Percentiles rank a stretch among this genome's conserved stretches.
Evolutionary conservation across 2,888 invertebrate species (phyloP).

Genomic region (Idaea straminata): DNA sequence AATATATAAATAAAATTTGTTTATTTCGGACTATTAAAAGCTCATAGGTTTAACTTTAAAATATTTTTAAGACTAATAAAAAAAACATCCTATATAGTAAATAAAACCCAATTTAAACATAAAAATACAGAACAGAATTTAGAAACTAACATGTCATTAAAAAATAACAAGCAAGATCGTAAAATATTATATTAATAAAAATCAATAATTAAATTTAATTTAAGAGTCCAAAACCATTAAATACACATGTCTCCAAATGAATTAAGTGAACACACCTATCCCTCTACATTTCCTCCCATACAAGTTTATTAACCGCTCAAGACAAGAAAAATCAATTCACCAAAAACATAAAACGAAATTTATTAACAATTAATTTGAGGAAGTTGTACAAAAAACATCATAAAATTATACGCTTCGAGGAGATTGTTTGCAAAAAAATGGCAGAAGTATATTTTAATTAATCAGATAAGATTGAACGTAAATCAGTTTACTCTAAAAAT

Average conservation of each 20-base stretch:
- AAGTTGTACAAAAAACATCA: neutral
- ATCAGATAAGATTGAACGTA: neutral
- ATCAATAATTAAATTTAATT: neutral
- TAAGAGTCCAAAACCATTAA: neutral
- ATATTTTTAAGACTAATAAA: too few species aligned
- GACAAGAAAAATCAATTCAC: neutral
- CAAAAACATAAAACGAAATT: neutral
- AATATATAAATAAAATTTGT: too few species aligned
- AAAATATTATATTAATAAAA: neutral
- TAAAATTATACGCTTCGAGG: neutral
- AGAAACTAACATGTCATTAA: neutral
- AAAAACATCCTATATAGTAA: too few species aligned
- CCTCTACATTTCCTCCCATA: neutral
- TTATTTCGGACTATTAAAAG: too few species aligned
- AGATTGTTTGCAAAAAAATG: neutral
- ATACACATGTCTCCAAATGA: neutral
- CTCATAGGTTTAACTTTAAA: too few species aligned
- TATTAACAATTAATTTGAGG: constrained; percentile 1
- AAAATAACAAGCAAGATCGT: neutral
- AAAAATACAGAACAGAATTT: neutral
- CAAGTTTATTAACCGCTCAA: neutral
- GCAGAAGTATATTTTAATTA: neutral
- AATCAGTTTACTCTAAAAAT: neutral
- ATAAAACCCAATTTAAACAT: too few species aligned
- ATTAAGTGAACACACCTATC: neutral